Base-by-base conservation (phyloP, 2,113 vertebrate genomes). In the Recurvirostra avosetta region DNA sequence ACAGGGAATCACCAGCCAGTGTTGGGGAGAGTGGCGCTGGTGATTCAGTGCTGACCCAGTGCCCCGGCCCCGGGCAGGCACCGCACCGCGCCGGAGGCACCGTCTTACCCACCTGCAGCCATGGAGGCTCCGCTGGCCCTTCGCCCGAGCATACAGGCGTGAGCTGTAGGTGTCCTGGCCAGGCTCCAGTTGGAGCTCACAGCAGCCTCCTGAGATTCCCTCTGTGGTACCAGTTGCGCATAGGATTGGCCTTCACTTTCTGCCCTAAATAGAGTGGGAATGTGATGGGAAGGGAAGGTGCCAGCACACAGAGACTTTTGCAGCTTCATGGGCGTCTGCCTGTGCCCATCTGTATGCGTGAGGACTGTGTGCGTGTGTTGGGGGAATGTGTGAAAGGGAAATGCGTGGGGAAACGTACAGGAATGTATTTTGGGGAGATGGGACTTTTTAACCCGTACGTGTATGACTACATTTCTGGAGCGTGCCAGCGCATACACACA, bases 111-210 rank as follows among this genome's bases (percentile, higher is more conserved):
- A 43, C 55, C 83, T 68, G 79, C 80, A 36, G 56, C 86, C 94
- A 18, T 7, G 2, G 0, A 43, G 49, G 61, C 29, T 79, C 17
- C 3, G 27, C 80, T 86, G 91, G 87, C 79, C 76, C 70, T 30
- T 56, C 3, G 91, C 90, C 90, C 41, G 5, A 73, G 91, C 79
- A 4, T 32, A 22, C 71, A 12, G 62, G 53, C 55, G 3, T 8
- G 72, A 96, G 90, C 94, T 4, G 8, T 25, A 59, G 92, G 84
- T 94, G 92, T 94, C 77, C 95, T 95, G 97, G 92, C 84, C 59
- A 4, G 49, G 71, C 84, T 97, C 92, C 92, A 86, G 89, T 5
- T 73, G 91, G 80, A 95, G 95, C 89, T 88, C 86, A 13, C 45
- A 15, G 89, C 76, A 94, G 84, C 89, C 91, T 94, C 95, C 86